phyloP scores from a whole-genome alignment of 2,888 invertebrate species.

The Halictus ligatus region DNA sequence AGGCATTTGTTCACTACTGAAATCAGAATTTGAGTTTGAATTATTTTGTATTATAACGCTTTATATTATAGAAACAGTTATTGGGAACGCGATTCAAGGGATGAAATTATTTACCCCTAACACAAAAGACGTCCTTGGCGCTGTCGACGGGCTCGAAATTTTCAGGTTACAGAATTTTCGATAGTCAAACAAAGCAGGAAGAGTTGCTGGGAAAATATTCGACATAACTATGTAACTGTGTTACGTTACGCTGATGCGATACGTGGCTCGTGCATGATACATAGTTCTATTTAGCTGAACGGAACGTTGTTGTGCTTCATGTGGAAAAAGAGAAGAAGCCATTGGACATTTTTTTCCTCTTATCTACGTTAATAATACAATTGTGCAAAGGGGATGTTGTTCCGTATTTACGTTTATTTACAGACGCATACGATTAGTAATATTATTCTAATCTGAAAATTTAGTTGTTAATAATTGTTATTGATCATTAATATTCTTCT shows the following conservation, averaged over 20 bases:
- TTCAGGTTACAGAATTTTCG: slow-evolving; percentile 21
- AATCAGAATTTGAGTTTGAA: background rate
- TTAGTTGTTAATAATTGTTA: background rate
- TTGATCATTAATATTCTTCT: background rate
- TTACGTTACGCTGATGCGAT: slow-evolving; percentile 46
- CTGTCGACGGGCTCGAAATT: slow-evolving; percentile 1
- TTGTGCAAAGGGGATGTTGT: background rate
- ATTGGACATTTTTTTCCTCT: background rate
- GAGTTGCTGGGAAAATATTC: slow-evolving; percentile 50
- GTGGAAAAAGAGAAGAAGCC: background rate
- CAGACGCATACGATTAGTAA: background rate
- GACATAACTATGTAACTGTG: slow-evolving; percentile 51
- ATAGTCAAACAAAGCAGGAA: slow-evolving; percentile 38
- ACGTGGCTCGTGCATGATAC: slow-evolving; percentile 14
- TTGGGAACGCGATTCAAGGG: background rate
- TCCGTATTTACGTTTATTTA: background rate
- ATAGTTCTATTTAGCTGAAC: slow-evolving; percentile 26
- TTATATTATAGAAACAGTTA: background rate
- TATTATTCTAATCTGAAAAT: background rate
- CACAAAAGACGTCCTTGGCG: background rate
- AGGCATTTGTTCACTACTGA: background rate
- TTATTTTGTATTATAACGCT: background rate
- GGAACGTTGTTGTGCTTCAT: slow-evolving; percentile 18
- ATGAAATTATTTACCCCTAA: slow-evolving; percentile 6
- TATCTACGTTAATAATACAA: background rate